phyloP scores from a whole-genome alignment of 2,797 vertebrate genomes.

The Sciurus vulgaris region DNA sequence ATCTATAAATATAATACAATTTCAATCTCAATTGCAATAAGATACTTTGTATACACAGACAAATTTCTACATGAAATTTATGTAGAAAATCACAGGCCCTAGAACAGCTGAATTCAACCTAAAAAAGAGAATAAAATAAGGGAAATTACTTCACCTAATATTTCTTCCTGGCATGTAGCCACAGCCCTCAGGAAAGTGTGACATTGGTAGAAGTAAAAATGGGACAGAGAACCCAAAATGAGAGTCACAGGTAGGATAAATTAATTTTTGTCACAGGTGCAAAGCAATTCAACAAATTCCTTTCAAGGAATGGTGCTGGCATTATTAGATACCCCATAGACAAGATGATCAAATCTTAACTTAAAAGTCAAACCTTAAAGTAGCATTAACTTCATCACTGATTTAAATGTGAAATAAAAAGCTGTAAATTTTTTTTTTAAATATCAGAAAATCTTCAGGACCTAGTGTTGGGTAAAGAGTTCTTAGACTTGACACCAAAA shows the following conservation, averaged over 20 bases:
- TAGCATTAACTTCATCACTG: conserved; percentile 13
- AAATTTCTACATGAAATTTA: conserved; percentile 6
- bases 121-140: neutral
- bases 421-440: too few relatives aligned
- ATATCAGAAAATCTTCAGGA: neutral
- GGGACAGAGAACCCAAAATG: neutral
- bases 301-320: neutral
- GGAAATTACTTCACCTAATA: neutral
- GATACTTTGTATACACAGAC: neutral
- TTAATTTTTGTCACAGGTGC: neutral
- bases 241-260: neutral
- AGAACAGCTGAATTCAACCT: neutral
- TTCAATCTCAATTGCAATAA: neutral
- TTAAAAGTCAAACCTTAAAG: neutral
- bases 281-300: neutral
- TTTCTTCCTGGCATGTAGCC: neutral
- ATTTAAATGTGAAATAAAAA: conserved; percentile 34
- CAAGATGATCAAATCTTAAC: neutral
- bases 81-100: neutral
- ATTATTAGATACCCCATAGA: neutral
- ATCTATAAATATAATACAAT: neutral
- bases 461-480: neutral
- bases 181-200: neutral
- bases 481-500: neutral
- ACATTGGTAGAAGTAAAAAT: neutral